Evolutionary conservation across 1,140 invertebrate species (phyloP), one percentile per base, ranked within the genome.

Genomic region (Subanguina moxae): DNA sequence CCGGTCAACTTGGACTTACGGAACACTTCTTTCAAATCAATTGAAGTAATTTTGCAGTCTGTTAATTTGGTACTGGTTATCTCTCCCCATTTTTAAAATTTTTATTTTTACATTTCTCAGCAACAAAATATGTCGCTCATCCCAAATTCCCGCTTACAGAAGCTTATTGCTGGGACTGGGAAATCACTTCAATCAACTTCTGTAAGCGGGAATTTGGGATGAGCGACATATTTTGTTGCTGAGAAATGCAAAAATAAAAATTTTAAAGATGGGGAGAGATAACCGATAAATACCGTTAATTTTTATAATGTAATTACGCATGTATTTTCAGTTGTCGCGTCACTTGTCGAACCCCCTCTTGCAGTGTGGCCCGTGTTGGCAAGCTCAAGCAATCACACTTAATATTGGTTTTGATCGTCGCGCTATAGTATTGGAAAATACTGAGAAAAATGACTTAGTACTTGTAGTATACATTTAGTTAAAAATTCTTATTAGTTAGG

Each of bases 401-500:
- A 59, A 1, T 56, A 64, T 64, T 64, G 62, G 38, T 13, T 64
- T 58, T 57, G 62, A 64, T 57, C 62, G 62, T 28, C n/a, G 5
- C 1, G 62, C 62, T 5, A 59, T 64, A 19, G 23, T 64, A 17
- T 56, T 64, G 27, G 57, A 48, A 27, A 64, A 64, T 64, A 28
- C 57, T 19, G 62, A 61, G 56, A 27, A 57, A 48, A 3, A 64
- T 19, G 62, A 64, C 19, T 38, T 56, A 15, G 38, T 64, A 7
- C 65, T 64, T 58, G 25, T 62, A 58, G 27, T 64, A 19, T 64
- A 58, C 19, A 15, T 64, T 19, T 64, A 64, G 42, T 7, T 19
- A 21, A 13, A 45, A 45, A 13, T 11, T 45, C 11, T 13, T 45
- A n/a, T 45, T n/a, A 45, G 43, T n/a, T n/a, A n/a, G 43, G 11